phyloP scores from a whole-genome alignment of 1,140 invertebrate species.

The Leptonema lineaticorne region DNA sequence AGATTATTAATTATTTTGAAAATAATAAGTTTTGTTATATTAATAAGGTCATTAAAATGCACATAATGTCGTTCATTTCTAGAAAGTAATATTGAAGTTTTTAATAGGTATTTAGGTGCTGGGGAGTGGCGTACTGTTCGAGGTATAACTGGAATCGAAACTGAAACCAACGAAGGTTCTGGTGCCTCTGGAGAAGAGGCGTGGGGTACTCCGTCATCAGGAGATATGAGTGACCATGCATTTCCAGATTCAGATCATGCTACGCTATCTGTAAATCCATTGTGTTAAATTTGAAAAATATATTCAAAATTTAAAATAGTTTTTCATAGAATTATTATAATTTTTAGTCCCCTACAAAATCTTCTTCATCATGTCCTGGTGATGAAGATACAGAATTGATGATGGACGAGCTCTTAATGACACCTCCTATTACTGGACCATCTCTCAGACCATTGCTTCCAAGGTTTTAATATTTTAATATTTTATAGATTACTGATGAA shows the following conservation, averaged over 20 bases:
- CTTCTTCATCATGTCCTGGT: conserved; percentile 64
- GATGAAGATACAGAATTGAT: conserved; percentile 69
- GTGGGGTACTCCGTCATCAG: conserved; percentile 83
- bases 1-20: neutral
- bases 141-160: conserved; percentile 65
- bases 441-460: conserved; percentile 64
- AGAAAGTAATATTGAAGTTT: neutral
- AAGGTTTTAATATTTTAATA: conserved; percentile 50
- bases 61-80: neutral
- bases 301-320: neutral
- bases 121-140: conserved; percentile 51
- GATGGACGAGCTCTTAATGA: conserved; percentile 72
- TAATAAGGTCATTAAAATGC: neutral
- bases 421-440: conserved; percentile 66
- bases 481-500: conserved; percentile 4
- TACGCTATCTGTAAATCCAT: conserved; percentile 60
- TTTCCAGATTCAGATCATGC: conserved; percentile 67
- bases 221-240: conserved; percentile 73
- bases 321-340: neutral
- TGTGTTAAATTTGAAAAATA: neutral
- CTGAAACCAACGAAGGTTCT: conserved; percentile 74
- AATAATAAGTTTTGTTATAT: neutral
- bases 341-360: conserved; percentile 62
- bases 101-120: conserved; percentile 52
- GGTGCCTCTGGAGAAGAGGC: conserved; percentile 80